Conservation (phyloP, 2,113 vertebrate genomes). For the Calypte anna region DNA sequence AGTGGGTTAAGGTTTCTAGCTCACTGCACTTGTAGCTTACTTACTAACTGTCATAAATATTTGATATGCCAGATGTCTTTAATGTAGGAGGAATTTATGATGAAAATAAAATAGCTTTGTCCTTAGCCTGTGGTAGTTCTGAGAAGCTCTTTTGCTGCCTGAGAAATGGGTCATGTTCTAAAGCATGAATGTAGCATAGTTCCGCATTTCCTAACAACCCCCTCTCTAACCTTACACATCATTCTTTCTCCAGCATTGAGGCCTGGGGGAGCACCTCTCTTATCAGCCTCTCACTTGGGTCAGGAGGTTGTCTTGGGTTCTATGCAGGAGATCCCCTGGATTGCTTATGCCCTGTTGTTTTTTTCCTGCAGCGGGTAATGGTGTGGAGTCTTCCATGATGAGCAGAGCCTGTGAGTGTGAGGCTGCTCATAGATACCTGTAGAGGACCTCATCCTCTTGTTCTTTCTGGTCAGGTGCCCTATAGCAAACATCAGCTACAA, state of each 20-base stretch:
- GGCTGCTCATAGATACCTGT: background rate
- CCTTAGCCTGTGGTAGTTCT: background rate
- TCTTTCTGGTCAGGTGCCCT: background rate
- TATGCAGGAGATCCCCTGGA: background rate
- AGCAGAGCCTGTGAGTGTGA: background rate
- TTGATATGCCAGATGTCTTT: background rate
- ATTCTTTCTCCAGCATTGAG: accelerated
- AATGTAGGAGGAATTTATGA: background rate
- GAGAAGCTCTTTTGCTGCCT: background rate
- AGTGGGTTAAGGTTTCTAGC: background rate
- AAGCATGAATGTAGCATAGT: background rate
- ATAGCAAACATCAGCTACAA: background rate
- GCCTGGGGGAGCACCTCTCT: background rate
- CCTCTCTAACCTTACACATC: background rate
- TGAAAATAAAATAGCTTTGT: background rate
- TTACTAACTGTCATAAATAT: background rate
- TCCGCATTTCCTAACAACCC: background rate
- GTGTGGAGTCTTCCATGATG: background rate
- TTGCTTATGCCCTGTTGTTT: background rate
- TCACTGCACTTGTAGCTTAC: background rate
- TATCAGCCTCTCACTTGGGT: background rate
- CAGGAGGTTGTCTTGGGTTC: background rate
- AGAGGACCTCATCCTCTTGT: background rate
- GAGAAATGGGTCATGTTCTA: background rate
- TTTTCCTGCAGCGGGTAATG: background rate